Evolutionary conservation across 2,113 vertebrate genomes (phyloP), one percentile per base, ranked within the genome.

Genomic region (Atlantisia rogersi): DNA sequence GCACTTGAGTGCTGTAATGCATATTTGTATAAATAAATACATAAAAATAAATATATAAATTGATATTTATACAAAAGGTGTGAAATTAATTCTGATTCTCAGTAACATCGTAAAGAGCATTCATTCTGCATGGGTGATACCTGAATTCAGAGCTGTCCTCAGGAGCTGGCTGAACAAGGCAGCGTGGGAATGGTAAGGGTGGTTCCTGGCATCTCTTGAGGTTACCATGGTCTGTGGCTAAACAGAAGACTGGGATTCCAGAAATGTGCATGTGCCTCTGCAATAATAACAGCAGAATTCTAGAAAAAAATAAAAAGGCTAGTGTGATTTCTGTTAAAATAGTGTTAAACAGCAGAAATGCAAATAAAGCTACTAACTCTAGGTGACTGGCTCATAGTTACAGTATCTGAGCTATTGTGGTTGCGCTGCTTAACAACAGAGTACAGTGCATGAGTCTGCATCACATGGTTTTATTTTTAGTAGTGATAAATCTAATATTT

Each of bases 401-500:
- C 70, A 82, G 24, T 63, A 22, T 73, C 74, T 92, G 78, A 87
- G 63, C 74, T 91, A 10, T 73, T 1, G 0, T 74, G 31, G 42
- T 95, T 85, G 85, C 37, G 50, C 50, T 40, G 35, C 70, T 65
- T 91, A 91, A 91, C 76, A 56, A 20, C 70, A 68, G 55, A 50
- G 76, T 63, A 48, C 37, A 39, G 50, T 82, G 63, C 40, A 42
- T 93, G 79, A 91, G 55, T 94, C 91, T 8, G 0, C 40, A 83
- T 94, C 92, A 91, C 85, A 55, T 87, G 82, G 12, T 74, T 90
- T 96, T 96, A 95, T 95, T 96, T 95, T 94, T 95, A 92, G 93
- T 46, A 26, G 50, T 83, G 71, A 82, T 82, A 88, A 88, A 87
- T 88, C 58, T 76, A 85, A 73, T 92, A 67, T 89, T 80, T 87